Conservation (phyloP, 2,113 vertebrate species). For the Microcebus tavaratra region DNA sequence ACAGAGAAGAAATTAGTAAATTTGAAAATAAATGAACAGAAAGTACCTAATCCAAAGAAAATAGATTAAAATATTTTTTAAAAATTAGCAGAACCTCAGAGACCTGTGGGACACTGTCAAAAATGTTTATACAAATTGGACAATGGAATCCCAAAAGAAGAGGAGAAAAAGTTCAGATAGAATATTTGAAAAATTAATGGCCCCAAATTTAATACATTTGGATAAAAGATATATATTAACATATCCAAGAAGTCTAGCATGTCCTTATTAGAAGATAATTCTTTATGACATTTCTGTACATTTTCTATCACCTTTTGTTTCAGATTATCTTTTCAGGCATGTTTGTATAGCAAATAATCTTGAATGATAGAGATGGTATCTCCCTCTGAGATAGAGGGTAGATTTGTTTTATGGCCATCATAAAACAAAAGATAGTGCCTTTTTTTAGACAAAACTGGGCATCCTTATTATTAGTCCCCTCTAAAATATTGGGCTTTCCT, state of each 20-base stretch:
- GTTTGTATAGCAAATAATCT: neutral
- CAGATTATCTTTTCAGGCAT: neutral
- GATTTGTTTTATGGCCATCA: neutral
- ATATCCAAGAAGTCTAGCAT: neutral
- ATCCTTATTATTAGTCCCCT: neutral
- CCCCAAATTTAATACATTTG: neutral
- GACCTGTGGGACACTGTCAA: neutral
- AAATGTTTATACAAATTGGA: neutral
- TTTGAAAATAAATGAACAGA: constrained; percentile 12
- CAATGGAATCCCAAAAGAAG: neutral
- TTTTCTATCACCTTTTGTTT: constrained; percentile 18
- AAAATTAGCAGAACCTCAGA: neutral
- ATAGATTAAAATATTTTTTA: neutral
- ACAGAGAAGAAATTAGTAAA: neutral
- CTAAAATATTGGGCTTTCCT: neutral
- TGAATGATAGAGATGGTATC: neutral
- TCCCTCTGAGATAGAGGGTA: neutral
- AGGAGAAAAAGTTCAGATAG: neutral
- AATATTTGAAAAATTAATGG: neutral
- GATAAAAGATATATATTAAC: neutral
- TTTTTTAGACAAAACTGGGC: neutral
- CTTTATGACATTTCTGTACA: neutral
- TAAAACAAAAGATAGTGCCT: neutral
- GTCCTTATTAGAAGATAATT: neutral
- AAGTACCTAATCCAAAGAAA: neutral